phyloP scores from a whole-genome alignment of 2,113 vertebrate species.

The Anhinga anhinga region DNA sequence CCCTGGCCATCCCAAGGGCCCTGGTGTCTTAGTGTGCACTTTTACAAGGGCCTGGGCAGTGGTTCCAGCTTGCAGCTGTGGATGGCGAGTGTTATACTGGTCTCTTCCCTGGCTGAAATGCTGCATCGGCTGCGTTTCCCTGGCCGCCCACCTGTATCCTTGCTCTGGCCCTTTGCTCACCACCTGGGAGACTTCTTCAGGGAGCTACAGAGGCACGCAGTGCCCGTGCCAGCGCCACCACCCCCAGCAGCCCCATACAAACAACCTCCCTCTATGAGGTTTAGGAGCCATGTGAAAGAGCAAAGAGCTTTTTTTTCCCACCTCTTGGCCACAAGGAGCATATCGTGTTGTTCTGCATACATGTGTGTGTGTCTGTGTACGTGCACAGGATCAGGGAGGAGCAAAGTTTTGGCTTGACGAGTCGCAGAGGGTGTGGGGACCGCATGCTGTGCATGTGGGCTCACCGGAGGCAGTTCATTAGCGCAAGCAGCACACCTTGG shows the following conservation, averaged over 20 bases:
- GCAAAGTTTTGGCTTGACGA: neutral
- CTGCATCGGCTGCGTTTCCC: neutral
- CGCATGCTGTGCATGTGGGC: constrained; percentile 26
- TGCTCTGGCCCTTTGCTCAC: neutral
- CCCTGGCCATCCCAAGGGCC: neutral
- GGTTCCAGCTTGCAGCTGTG: neutral
- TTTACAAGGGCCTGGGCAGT: neutral
- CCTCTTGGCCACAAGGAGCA: neutral
- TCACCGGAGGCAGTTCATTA: neutral
- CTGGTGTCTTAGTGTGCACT: neutral
- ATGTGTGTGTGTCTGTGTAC: fast-evolving
- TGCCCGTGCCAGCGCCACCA: neutral
- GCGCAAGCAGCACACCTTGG: constrained; percentile 4
- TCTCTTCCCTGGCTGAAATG: neutral
- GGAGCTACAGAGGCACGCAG: neutral
- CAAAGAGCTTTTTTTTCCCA: neutral
- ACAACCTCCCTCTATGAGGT: neutral
- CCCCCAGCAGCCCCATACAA: neutral
- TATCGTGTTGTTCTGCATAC: neutral
- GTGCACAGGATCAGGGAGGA: neutral
- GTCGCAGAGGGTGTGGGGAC: neutral
- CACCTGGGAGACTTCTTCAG: neutral
- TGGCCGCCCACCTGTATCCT: neutral
- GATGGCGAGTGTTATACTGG: too few relatives aligned
- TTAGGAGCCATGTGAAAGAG: neutral